phyloP scores from a whole-genome alignment of 2,797 vertebrate species.

The Thaleichthys pacificus region DNA sequence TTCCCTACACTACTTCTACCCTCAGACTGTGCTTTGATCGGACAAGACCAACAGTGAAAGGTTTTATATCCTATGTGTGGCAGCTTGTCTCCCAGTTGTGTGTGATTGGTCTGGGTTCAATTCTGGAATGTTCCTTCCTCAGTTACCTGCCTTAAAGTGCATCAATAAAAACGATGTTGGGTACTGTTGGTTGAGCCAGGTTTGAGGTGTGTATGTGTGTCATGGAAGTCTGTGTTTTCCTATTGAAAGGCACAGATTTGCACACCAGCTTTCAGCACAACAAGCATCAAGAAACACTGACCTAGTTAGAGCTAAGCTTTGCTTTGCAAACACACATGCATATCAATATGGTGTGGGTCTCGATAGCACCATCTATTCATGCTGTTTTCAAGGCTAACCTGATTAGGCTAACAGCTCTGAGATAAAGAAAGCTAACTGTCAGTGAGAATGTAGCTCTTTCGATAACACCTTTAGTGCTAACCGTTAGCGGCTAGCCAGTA shows the following conservation, averaged over 20 bases:
- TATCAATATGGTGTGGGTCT: background rate
- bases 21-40: background rate
- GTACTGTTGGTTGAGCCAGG: too few species aligned
- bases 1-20: slow-evolving; percentile 53
- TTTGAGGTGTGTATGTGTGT: too few species aligned
- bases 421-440: background rate
- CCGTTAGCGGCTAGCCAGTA: background rate
- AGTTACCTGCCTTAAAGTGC: background rate
- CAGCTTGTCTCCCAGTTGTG: background rate
- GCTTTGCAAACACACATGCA: too few species aligned
- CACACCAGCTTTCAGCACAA: too few species aligned
- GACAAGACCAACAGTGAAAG: background rate
- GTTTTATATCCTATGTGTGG: background rate
- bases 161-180: background rate
- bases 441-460: background rate
- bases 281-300: too few species aligned
- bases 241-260: too few species aligned
- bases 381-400: background rate
- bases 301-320: too few species aligned
- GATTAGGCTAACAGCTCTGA: background rate
- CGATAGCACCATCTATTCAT: background rate
- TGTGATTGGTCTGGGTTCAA: too few species aligned
- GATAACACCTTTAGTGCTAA: background rate
- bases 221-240: too few species aligned
- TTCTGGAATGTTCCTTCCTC: too few species aligned